Percentiles rank a stretch among this genome's conserved stretches.
Evolutionary conservation across 2,888 invertebrate genomes (phyloP).

Genomic region (Penaeus monodon): DNA sequence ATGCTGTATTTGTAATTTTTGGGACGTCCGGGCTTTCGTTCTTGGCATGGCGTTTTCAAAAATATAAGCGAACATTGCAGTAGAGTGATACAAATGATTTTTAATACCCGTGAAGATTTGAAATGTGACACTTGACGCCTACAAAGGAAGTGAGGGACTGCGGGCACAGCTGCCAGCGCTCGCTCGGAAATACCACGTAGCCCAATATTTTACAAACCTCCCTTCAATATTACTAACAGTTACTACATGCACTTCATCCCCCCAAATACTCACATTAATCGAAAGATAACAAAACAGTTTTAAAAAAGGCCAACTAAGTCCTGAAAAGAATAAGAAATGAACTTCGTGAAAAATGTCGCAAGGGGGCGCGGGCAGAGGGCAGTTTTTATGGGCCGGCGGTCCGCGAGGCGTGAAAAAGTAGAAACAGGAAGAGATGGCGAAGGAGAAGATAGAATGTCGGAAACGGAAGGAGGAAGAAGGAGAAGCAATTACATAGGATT

Average conservation of each 20-base stretch:
- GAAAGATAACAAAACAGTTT: too few species aligned
- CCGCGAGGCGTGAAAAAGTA: constrained; percentile 46
- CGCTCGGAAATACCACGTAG: not conserved
- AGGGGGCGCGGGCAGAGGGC: constrained; percentile 38
- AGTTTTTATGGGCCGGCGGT: constrained; percentile 44
- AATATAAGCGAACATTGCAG: not conserved
- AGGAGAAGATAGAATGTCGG: too few species aligned
- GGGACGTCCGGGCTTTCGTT: not conserved
- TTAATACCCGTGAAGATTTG: constrained; percentile 40
- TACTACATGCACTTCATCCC: too few species aligned
- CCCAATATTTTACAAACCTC: too few species aligned
- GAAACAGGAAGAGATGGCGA: constrained; percentile 27
- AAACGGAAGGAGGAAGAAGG: too few species aligned
- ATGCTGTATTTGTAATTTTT: too few species aligned
- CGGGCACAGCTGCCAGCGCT: not conserved
- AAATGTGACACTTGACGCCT: constrained; percentile 43
- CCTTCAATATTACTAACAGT: too few species aligned
- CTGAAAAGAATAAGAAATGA: not conserved
- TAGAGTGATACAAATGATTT: constrained; percentile 44
- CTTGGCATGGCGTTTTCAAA: not conserved
- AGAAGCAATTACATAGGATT: too few species aligned
- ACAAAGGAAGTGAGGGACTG: constrained; percentile 44
- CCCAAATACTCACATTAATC: too few species aligned
- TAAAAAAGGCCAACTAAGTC: not conserved
- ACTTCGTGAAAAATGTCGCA: constrained; percentile 14